Evolutionary conservation across 1,140 invertebrate species (phyloP).

Genomic region (Drosophila cardini): DNA sequence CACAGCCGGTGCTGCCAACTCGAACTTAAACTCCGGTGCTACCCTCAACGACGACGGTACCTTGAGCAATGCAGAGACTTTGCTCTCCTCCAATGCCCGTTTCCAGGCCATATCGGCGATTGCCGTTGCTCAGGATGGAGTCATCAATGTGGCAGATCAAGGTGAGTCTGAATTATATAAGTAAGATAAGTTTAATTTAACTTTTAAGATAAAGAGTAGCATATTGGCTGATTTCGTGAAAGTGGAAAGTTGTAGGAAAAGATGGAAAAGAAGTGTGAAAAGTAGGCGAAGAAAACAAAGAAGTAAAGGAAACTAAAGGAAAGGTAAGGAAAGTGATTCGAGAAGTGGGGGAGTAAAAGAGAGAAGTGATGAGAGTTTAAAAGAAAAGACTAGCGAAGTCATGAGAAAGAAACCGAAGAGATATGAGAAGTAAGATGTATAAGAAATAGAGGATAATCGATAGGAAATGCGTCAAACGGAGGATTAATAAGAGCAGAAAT

Average conservation of each 20-base stretch:
- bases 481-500: too few relatives aligned
- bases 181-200: background rate
- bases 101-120: conserved; percentile 96
- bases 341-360: background rate
- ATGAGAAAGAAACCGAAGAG: too few relatives aligned
- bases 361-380: too few relatives aligned
- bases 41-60: conserved; percentile 87
- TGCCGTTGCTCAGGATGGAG: conserved; percentile 96
- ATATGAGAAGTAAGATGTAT: too few relatives aligned
- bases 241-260: background rate
- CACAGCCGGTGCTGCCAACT: conserved; percentile 56
- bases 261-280: background rate
- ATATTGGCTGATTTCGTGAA: background rate
- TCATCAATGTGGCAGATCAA: conserved; percentile 97
- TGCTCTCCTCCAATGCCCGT: conserved; percentile 95
- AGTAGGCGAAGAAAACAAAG: background rate
- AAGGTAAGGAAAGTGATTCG: background rate
- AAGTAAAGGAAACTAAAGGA: background rate
- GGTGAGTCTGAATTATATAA: conserved; percentile 86
- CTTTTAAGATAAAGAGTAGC: background rate
- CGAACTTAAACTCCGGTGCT: conserved; percentile 38
- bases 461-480: too few relatives aligned
- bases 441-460: too few relatives aligned
- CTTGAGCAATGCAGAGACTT: conserved; percentile 91
- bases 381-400: too few relatives aligned